A percentile compares a stretch with the other conserved stretches of the same genome.
These are phyloP conservation scores for Rallus crepitans DNA, from an alignment of 2,797 vertebrate species.

Conservation along the genomic window DNA sequence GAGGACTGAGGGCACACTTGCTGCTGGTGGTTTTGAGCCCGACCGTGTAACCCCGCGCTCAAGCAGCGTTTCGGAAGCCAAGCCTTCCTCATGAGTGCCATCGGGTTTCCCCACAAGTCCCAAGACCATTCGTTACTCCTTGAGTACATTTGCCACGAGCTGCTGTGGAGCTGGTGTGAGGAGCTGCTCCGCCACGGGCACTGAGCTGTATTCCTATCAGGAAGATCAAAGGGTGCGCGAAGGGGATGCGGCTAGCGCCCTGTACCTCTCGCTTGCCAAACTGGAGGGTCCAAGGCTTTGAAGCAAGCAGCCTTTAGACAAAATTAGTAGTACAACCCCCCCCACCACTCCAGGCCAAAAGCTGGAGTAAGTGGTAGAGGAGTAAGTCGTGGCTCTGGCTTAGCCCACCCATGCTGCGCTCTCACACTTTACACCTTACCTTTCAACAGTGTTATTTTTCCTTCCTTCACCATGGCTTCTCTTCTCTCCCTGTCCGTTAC, in stretches of 20 bases:
- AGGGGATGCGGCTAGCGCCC: neutral
- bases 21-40: neutral
- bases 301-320: neutral
- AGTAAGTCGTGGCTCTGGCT: neutral
- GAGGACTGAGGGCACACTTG: fast-evolving
- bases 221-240: neutral
- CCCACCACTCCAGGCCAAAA: no score
- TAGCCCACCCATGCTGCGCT: neutral
- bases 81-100: fast-evolving
- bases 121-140: neutral
- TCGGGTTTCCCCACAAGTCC: neutral
- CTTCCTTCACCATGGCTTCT: neutral
- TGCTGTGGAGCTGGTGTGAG: neutral
- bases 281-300: neutral
- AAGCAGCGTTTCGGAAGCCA: neutral
- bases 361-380: neutral
- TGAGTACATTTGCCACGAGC: neutral
- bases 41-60: neutral
- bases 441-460: neutral
- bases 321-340: no score
- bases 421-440: neutral
- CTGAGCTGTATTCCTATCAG: neutral
- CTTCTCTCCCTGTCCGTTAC: constrained; percentile 8
- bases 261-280: neutral
- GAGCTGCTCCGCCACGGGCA: neutral